phyloP scores from a whole-genome alignment of 30 jellyfish, hydroid and myxozoan species.

The Aurelia sp. region DNA sequence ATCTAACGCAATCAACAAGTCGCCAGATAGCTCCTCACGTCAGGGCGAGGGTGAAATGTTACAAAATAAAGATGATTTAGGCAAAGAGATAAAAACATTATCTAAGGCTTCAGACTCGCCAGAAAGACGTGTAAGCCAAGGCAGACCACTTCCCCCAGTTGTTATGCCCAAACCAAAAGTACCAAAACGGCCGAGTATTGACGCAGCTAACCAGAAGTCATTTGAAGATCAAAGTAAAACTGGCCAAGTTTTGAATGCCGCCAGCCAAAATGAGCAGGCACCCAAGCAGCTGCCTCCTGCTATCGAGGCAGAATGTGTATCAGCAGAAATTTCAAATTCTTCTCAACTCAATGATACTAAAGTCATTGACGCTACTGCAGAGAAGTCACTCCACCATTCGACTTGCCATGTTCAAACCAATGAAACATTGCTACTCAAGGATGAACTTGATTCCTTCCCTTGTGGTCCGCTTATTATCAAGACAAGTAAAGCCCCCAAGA shows the following conservation, averaged over 20 bases:
- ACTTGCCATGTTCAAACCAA: neutral
- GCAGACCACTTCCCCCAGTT: slow-evolving; percentile 50
- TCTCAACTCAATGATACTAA: neutral
- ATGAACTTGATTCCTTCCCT: neutral
- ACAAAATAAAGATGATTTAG: neutral
- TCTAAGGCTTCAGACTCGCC: neutral
- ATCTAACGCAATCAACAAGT: neutral
- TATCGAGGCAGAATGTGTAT: neutral
- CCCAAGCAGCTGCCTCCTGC: neutral
- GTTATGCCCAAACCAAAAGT: slow-evolving; percentile 54
- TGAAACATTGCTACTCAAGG: no score
- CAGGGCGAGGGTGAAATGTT: neutral
- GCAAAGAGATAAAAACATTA: neutral
- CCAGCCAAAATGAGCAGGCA: neutral
- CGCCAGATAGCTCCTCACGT: neutral
- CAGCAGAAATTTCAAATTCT: neutral
- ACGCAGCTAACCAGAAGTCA: slow-evolving; percentile 14
- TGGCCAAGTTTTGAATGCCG: neutral
- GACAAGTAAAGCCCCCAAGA: neutral
- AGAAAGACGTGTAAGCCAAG: neutral
- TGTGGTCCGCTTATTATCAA: slow-evolving; percentile 18
- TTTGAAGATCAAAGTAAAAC: neutral
- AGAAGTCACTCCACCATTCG: neutral
- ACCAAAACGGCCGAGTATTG: slow-evolving; percentile 50
- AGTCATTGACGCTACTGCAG: neutral